A percentile compares a stretch with the other conserved stretches of the same genome.
phyloP scores from a whole-genome alignment of 2,113 vertebrate species.

The Zosterops lateralis region DNA sequence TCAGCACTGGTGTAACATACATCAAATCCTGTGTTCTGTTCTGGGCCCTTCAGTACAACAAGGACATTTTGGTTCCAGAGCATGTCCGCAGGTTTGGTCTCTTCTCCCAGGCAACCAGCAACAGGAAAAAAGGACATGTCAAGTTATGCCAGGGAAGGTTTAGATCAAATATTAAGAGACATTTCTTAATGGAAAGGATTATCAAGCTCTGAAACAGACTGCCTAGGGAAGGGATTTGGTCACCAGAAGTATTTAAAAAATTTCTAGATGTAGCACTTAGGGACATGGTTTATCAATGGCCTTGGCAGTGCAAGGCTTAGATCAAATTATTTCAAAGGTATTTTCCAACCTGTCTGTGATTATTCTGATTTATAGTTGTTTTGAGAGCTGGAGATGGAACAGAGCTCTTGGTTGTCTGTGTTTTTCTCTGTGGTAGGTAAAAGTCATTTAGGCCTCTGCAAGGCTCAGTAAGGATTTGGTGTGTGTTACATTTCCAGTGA shows the following conservation, averaged over 20 bases:
- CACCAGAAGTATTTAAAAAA: neutral
- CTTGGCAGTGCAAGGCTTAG: neutral
- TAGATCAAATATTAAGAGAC: neutral
- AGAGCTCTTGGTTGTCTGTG: neutral
- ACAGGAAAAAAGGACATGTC: neutral
- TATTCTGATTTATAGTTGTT: neutral
- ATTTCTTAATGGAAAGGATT: neutral
- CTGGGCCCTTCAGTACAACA: accelerated
- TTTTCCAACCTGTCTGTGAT: neutral
- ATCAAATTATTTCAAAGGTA: neutral
- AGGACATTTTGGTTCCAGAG: accelerated
- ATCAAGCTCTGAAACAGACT: neutral
- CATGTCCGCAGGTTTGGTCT: accelerated
- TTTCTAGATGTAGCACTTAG: neutral
- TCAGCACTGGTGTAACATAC: accelerated
- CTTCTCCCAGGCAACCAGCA: neutral
- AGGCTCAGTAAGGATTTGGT: neutral
- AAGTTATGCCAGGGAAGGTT: neutral
- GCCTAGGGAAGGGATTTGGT: neutral
- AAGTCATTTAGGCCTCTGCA: neutral
- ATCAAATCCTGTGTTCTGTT: neutral
- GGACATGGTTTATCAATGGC: neutral
- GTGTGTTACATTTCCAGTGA: neutral
- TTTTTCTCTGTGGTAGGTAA: neutral
- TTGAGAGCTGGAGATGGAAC: neutral